phyloP scores from a whole-genome alignment of 2,113 vertebrate genomes.

The Corapipo altera region DNA sequence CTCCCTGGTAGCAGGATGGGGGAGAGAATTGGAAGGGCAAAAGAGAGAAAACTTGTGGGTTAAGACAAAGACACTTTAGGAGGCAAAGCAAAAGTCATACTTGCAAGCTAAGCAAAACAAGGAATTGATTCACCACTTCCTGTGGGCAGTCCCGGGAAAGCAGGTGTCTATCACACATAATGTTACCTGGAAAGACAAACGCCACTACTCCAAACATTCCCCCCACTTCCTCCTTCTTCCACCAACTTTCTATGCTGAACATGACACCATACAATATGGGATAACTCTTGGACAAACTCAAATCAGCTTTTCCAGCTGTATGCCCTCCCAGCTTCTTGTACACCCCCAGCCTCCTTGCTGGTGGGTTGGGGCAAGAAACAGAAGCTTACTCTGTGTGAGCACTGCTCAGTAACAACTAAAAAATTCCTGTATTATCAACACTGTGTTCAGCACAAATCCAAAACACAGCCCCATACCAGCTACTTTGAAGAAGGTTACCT shows the following conservation, averaged over 20 bases:
- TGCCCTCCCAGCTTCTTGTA: neutral
- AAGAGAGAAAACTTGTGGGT: neutral
- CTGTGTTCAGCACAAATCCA: neutral
- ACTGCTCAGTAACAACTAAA: neutral
- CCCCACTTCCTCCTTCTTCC: neutral
- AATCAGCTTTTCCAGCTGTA: neutral
- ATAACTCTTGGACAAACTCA: neutral
- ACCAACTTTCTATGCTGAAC: neutral
- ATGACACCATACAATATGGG: no score
- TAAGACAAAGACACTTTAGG: neutral
- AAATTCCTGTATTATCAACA: neutral
- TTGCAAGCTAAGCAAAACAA: neutral
- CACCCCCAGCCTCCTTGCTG: neutral
- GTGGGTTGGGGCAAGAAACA: neutral
- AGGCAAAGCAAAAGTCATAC: neutral
- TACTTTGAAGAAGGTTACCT: neutral
- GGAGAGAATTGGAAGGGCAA: neutral
- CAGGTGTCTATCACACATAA: fast-evolving
- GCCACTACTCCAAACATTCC: neutral
- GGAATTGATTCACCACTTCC: neutral
- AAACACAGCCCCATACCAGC: neutral
- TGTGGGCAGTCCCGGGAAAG: neutral
- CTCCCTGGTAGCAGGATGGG: no score
- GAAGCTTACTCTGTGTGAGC: neutral
- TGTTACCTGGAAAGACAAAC: neutral